Evolutionary conservation across 2,797 vertebrate genomes (phyloP).

Genomic region (Coccyzus lansbergi): DNA sequence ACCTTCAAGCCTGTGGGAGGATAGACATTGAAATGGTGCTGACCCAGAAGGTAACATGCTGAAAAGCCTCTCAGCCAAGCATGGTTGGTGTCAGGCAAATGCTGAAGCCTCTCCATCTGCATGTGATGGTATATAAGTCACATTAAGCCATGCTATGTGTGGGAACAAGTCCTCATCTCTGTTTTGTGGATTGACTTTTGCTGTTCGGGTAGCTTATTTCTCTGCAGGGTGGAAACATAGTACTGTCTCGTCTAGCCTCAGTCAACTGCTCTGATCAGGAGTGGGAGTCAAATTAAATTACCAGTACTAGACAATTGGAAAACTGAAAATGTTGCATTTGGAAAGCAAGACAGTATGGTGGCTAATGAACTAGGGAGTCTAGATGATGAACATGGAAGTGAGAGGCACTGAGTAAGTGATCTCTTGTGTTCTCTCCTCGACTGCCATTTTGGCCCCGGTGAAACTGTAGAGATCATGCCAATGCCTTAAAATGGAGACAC

Average conservation of each 20-base stretch:
- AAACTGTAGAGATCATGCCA: neutral
- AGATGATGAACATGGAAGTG: neutral
- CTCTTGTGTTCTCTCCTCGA: neutral
- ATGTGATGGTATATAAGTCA: fast-evolving
- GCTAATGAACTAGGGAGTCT: neutral
- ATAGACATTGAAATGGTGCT: neutral
- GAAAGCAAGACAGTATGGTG: neutral
- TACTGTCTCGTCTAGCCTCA: neutral
- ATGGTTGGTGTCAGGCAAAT: fast-evolving
- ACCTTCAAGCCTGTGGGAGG: neutral
- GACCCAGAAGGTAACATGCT: neutral
- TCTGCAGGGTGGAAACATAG: neutral
- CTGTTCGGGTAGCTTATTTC: neutral
- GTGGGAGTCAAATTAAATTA: neutral
- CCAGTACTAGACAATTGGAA: neutral
- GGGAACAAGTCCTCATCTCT: neutral
- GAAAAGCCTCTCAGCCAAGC: neutral
- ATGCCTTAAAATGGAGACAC: fast-evolving
- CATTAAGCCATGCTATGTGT: fast-evolving
- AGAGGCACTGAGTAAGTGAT: neutral
- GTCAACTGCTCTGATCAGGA: neutral
- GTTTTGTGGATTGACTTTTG: neutral
- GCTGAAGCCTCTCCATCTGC: neutral
- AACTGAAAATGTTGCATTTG: neutral
- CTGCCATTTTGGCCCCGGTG: fast-evolving